Evolutionary conservation across 1,140 invertebrate species (phyloP), one percentile per base, ranked within the genome.

Genomic region (Zaprionus tsacasi): DNA sequence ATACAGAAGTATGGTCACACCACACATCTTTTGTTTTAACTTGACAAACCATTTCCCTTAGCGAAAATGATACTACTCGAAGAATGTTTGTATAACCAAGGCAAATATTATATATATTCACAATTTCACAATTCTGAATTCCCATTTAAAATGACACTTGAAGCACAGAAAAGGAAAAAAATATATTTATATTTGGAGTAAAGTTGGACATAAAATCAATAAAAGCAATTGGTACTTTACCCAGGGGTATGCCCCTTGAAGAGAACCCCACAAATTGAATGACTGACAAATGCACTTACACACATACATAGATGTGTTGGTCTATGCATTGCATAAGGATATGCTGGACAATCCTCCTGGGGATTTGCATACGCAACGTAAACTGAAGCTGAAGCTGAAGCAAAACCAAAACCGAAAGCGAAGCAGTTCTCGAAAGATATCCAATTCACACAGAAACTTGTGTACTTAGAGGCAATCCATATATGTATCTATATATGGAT

Each of bases 211-310:
- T 48, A 75, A 83, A 87, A 87, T 87, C 83, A 88, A 88, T 88
- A 76, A 78, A 88, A 80, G 75, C 77, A 88, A 88, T 87, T 88
- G 83, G 60, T 80, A 73, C 69, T 80, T 77, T 57, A 68, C 76
- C 80, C 79, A 77, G 63, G 76, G 66, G 83, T 57, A 64, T 69
- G 66, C 48, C 54, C 43, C 75, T 45, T 65, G 56, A 77, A 71
- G 69, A 65, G 40, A 50, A 59, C 45, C 57, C 50, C 70, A 65
- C 59, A 80, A 82, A 80, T 88, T 82, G 77, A 82, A 88, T 78
- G 73, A 87, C 70, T 88, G 83, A 82, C 82, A 82, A 87, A 87
- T 82, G 82, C 82, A 86, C 82, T 88, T 30, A 30, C 27, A 30
- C 21, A 21, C 21, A 21, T 21, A 21, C 21, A 21, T 21, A 21